Evolutionary conservation across 2,888 invertebrate genomes (phyloP), one percentile per base, ranked within the genome.

Genomic region (Meghimatium bilineatum): DNA sequence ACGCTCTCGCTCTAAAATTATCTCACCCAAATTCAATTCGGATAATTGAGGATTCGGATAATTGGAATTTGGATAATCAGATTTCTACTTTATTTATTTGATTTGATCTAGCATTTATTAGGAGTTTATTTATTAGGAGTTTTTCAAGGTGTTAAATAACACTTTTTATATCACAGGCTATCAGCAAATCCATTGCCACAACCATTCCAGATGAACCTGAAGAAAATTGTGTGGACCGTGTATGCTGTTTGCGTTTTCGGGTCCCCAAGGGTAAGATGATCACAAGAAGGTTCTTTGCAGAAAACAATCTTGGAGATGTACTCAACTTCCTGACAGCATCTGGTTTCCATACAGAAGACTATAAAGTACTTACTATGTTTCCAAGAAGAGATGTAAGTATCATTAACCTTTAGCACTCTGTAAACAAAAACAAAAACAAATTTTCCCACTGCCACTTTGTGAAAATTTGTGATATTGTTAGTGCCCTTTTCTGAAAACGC

Each of bases 291-390:
- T 98, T 98, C 94, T 94, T 94, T 72, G 94, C 95, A 26, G 93
- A 94, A 82, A 95, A 95, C 75, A 89, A 88, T 29, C 87, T 93
- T 10, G 95, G 96, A 95, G 96, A 96, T 88, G 95, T 98, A 91
- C 95, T 98, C 89, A 97, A 98, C 94, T 98, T 96, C 95, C 95
- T 98, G 88, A 96, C 96, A 84, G 97, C 97, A 75, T 95, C 97
- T 94, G 98, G 98, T 85, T 98, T 96, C 94, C 96, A 97, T 87
- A 95, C 96, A 89, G 96, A 96, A 90, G 97, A 97, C 92, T 98
- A 96, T 93, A 98, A 98, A 95, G 96, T 98, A 86, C 96, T 98
- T 91, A 96, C 97, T 90, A 97, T 97, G 94, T 98, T 97, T 97
- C 98, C 98, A 93, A 96, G 98, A 93, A 96, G 96, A 95, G 98